Evolutionary conservation across 2,113 vertebrate genomes (phyloP).

Genomic region (Mirounga angustirostris): DNA sequence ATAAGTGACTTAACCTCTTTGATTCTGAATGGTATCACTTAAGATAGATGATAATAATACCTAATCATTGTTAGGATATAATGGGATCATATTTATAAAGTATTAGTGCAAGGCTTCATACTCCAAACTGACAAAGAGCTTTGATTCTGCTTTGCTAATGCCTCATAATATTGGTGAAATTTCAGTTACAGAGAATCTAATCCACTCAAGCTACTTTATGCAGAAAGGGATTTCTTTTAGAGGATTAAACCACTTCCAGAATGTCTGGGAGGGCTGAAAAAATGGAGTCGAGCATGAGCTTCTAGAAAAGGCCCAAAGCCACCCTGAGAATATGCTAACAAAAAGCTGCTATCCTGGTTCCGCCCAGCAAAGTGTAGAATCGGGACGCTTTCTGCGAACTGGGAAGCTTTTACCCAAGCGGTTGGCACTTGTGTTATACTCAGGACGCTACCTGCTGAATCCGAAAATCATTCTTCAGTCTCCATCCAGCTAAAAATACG

Average conservation of each 20-base stretch:
- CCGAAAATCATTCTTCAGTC: background rate
- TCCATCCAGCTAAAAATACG: background rate
- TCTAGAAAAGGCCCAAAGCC: background rate
- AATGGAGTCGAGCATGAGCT: background rate
- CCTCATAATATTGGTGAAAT: background rate
- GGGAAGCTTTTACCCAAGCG: background rate
- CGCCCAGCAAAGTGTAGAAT: background rate
- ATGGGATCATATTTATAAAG: background rate
- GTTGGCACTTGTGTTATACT: background rate
- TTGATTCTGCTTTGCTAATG: constrained; percentile 28
- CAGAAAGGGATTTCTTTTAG: constrained; percentile 53
- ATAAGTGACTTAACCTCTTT: background rate
- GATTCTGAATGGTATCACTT: background rate
- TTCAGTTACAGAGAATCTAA: constrained; percentile 45
- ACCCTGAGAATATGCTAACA: background rate
- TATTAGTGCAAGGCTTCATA: background rate
- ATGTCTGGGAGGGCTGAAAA: background rate
- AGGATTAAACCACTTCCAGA: constrained; percentile 41
- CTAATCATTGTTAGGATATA: background rate
- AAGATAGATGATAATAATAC: background rate
- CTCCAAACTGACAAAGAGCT: constrained; percentile 40
- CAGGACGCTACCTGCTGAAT: background rate
- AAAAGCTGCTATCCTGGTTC: background rate
- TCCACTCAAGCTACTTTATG: constrained; percentile 39
- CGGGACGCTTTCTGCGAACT: background rate